Evolutionary conservation across 2,888 invertebrate genomes (phyloP).

Genomic region (Clusia tigrina): DNA sequence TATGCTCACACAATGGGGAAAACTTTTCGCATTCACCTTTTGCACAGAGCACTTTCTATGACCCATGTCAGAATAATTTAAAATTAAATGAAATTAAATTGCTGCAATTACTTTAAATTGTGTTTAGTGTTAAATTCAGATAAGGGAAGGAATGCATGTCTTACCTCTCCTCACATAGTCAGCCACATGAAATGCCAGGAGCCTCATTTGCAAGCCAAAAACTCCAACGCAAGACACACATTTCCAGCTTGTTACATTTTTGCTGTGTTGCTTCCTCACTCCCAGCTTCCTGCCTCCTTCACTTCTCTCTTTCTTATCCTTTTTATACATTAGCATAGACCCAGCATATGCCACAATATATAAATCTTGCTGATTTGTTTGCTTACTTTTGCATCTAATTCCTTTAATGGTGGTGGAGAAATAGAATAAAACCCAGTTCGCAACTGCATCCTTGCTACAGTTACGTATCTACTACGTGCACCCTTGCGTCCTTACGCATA

Average conservation of each 20-base stretch:
- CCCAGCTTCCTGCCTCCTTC: background rate
- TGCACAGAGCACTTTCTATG: slow-evolving; percentile 25
- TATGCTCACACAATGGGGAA: slow-evolving; percentile 17
- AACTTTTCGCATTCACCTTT: slow-evolving; percentile 14
- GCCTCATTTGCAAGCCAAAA: too few relatives aligned
- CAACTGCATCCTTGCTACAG: too few relatives aligned
- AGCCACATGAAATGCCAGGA: too few relatives aligned
- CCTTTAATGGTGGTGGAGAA: slow-evolving; percentile 46
- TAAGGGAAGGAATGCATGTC: too few relatives aligned
- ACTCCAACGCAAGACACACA: too few relatives aligned
- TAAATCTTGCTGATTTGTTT: slow-evolving; percentile 43
- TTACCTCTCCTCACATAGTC: too few relatives aligned
- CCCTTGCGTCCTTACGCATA: slow-evolving; percentile 48
- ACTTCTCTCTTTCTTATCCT: too few relatives aligned
- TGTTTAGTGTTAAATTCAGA: too few relatives aligned
- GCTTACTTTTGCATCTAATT: slow-evolving; percentile 46
- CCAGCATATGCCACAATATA: slow-evolving; percentile 52
- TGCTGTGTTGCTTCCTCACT: background rate
- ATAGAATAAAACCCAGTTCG: background rate
- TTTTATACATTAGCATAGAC: too few relatives aligned
- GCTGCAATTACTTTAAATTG: background rate
- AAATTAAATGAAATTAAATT: slow-evolving; percentile 2
- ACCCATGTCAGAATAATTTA: too few relatives aligned
- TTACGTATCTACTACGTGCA: too few relatives aligned
- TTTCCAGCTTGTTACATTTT: background rate